These are phyloP conservation scores for Spinibarbus caldwelli DNA, from an alignment of 2,797 vertebrate genomes.

Conservation along the genomic window DNA sequence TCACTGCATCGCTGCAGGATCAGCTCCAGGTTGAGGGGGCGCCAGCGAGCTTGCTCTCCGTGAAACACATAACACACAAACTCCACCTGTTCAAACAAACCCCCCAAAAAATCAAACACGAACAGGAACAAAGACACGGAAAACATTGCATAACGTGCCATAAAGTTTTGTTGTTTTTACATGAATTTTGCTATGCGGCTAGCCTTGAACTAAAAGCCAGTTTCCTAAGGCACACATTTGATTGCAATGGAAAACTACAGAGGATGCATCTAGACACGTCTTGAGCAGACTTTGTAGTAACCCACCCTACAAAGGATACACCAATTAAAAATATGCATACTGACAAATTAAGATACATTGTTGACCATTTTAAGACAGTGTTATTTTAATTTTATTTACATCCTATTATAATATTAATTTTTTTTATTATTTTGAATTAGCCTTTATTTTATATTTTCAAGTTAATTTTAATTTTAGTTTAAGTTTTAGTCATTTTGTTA, in stretches of 20 bases:
- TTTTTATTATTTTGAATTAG: background rate
- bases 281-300: too few relatives aligned
- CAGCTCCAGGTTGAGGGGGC: constrained; percentile 94
- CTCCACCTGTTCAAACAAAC: constrained; percentile 83
- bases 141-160: constrained; percentile 28
- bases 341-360: background rate
- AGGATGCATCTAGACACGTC: background rate
- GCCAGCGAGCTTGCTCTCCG: constrained; percentile 90
- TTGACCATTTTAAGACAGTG: background rate
- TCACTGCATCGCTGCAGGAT: constrained; percentile 95
- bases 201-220: constrained; percentile 23
- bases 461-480: too few relatives aligned
- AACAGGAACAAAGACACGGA: background rate
- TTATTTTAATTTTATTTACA: background rate
- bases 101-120: constrained; percentile 4
- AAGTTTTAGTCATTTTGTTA: background rate
- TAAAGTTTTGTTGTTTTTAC: background rate
- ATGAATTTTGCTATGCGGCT: constrained; percentile 9
- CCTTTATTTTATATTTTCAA: too few relatives aligned
- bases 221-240: background rate
- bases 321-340: too few relatives aligned
- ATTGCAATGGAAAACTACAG: constrained; percentile 2
- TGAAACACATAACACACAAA: constrained; percentile 96
- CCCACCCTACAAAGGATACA: background rate
- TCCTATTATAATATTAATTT: background rate